Conservation (phyloP, 2,888 invertebrate genomes). For the Scaptomyza caliginosa region DNA sequence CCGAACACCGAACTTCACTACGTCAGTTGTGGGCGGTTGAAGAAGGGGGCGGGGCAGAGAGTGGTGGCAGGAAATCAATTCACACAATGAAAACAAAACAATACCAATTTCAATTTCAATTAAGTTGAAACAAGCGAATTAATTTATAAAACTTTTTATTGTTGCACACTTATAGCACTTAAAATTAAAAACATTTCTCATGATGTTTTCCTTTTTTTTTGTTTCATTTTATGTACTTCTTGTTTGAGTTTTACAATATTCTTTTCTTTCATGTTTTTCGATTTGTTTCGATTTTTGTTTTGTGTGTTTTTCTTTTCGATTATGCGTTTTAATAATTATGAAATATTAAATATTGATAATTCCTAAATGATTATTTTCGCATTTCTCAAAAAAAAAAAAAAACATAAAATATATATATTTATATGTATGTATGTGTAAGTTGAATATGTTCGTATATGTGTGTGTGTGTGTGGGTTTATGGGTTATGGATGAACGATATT, state of each 20-base stretch:
- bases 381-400: slow-evolving; percentile 38
- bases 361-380: slow-evolving; percentile 40
- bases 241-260: slow-evolving; percentile 24
- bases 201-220: no score
- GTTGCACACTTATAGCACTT: slow-evolving; percentile 77
- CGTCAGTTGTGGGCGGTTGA: no score
- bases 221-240: slow-evolving; percentile 6
- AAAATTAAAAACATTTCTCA: slow-evolving; percentile 63
- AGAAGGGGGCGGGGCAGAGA: neutral
- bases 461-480: slow-evolving; percentile 13
- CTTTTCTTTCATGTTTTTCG: slow-evolving; percentile 22
- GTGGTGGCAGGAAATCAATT: slow-evolving; percentile 28
- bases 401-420: slow-evolving; percentile 26
- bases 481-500: slow-evolving; percentile 23
- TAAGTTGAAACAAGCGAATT: slow-evolving; percentile 37
- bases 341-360: slow-evolving; percentile 56
- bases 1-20: no score
- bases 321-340: slow-evolving; percentile 43
- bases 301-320: slow-evolving; percentile 19
- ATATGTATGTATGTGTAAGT: slow-evolving; percentile 30
- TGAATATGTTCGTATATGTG: slow-evolving; percentile 35
- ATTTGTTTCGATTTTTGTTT: slow-evolving; percentile 12
- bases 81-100: slow-evolving; percentile 25
- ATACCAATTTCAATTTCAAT: slow-evolving; percentile 17
- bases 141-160: slow-evolving; percentile 72